Evolutionary conservation across 2,888 invertebrate species (phyloP).

Genomic region (Drosophila mimetica): DNA sequence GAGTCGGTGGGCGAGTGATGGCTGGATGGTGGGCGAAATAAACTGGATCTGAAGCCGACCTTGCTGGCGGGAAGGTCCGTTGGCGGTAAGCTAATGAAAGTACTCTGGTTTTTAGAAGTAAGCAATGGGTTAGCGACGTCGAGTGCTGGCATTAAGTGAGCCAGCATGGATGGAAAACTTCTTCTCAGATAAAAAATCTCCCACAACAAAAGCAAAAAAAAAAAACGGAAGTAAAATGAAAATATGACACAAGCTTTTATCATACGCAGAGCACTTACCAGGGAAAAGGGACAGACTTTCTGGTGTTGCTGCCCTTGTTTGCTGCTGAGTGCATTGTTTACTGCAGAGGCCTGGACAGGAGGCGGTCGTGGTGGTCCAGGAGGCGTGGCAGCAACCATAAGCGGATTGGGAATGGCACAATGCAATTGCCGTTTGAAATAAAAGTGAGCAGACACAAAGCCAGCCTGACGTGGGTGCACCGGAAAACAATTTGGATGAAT

Average conservation of each 20-base stretch:
- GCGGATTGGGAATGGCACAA: slow-evolving; percentile 74
- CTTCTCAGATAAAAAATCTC: slow-evolving; percentile 42
- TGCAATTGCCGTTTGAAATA: slow-evolving; percentile 66
- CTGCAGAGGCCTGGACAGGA: slow-evolving; percentile 27
- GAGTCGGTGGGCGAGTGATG: slow-evolving; percentile 18
- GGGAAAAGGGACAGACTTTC: slow-evolving; percentile 5
- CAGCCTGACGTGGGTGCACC: slow-evolving; percentile 20
- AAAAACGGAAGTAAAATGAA: slow-evolving; percentile 28
- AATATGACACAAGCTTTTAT: slow-evolving; percentile 67
- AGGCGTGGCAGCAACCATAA: slow-evolving; percentile 51
- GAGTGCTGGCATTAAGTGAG: slow-evolving; percentile 45
- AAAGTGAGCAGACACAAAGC: slow-evolving; percentile 61
- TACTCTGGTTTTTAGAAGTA: slow-evolving; percentile 58
- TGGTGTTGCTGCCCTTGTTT: slow-evolving; percentile 17
- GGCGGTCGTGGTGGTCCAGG: slow-evolving; percentile 6
- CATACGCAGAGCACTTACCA: slow-evolving; percentile 60
- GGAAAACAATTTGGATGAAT: slow-evolving; percentile 4
- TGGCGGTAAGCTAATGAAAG: slow-evolving; percentile 75
- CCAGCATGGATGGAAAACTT: slow-evolving; percentile 29
- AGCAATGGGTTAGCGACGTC: slow-evolving; percentile 47
- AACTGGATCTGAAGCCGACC: slow-evolving; percentile 48
- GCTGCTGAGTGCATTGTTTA: slow-evolving; percentile 67
- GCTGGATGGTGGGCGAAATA: slow-evolving; percentile 4
- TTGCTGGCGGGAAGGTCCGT: slow-evolving; percentile 55
- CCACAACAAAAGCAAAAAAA: slow-evolving; percentile 18